Evolutionary conservation across 2,888 invertebrate genomes (phyloP).

Genomic region (Ochlodes sylvanus): DNA sequence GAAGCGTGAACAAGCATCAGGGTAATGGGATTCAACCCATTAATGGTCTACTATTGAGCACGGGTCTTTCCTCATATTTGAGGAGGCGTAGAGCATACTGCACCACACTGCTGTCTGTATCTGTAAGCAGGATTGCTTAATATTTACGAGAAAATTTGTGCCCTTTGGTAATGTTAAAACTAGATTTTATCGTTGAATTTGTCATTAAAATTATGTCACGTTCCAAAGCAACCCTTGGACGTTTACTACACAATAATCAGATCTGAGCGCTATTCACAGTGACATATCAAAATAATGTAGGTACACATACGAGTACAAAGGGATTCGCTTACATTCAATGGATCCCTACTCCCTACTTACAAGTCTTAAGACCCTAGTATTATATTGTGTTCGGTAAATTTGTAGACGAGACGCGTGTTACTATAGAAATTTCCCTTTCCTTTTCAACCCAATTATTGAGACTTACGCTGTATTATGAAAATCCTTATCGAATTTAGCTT

Average conservation of each 20-base stretch:
- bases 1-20: too few species aligned
- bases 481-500: conserved; percentile 12
- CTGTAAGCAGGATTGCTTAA: too few species aligned
- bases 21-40: too few species aligned
- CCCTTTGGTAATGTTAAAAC: too few species aligned
- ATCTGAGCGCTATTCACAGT: not conserved
- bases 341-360: conserved; percentile 4
- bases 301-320: not conserved
- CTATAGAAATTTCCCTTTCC: conserved; percentile 11
- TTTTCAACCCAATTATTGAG: conserved; percentile 20
- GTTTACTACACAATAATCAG: not conserved
- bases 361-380: conserved; percentile 3
- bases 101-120: too few species aligned
- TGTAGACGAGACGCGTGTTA: conserved; percentile 12
- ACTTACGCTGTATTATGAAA: conserved; percentile 1
- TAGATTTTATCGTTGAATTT: too few species aligned
- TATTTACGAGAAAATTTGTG: too few species aligned
- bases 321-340: not conserved
- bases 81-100: too few species aligned
- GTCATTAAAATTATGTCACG: too few species aligned
- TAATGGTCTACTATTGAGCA: too few species aligned
- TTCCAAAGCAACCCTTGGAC: too few species aligned
- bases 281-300: not conserved
- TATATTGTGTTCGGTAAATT: conserved; percentile 18
- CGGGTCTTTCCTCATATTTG: too few species aligned